Conservation (phyloP, 1,140 invertebrate genomes). For the Drosophila saltans region DNA sequence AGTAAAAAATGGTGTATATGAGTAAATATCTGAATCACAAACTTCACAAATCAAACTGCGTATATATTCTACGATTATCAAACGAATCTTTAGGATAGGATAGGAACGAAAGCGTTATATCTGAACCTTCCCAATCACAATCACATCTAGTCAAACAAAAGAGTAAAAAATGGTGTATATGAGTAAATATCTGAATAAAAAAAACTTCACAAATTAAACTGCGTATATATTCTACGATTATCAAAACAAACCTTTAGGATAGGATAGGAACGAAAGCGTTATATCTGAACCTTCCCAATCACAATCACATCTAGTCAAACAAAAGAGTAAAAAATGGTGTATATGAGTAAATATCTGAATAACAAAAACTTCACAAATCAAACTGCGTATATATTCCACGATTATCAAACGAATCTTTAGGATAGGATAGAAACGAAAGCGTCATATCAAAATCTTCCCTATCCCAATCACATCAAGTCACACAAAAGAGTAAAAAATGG, state of each 20-base stretch:
- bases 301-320: no score
- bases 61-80: not conserved
- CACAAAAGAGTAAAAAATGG: no score
- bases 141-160: no score
- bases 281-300: no score
- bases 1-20: not conserved
- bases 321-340: not conserved
- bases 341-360: not conserved
- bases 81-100: not conserved
- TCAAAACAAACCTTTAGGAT: no score
- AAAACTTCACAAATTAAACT: not conserved
- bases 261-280: no score
- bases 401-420: not conserved
- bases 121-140: not conserved
- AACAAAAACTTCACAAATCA: not conserved
- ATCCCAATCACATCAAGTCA: not conserved
- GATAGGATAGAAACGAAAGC: not conserved
- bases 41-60: not conserved
- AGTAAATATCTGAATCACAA: not conserved
- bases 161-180: not conserved
- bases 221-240: not conserved
- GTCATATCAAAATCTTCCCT: not conserved
- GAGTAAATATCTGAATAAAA: not conserved
- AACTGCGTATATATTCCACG: conserved; percentile 2
- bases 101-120: not conserved